These are phyloP conservation scores for Netelia fuscicornis DNA, from an alignment of 2,888 invertebrate genomes.

Conservation along the genomic window DNA sequence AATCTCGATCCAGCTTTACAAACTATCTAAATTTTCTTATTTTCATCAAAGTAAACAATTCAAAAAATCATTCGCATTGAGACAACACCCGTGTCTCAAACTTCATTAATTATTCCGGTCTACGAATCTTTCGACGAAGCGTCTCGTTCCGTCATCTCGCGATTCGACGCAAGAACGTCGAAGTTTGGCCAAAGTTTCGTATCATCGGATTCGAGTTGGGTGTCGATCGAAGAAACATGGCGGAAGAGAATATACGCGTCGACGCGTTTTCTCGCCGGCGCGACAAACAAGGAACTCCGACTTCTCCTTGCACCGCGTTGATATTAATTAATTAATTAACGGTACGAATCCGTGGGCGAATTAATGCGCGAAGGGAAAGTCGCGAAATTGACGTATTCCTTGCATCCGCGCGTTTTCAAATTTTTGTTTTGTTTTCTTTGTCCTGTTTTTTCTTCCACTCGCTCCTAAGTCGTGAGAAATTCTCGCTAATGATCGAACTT, in stretches of 20 bases:
- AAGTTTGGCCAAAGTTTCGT: neutral
- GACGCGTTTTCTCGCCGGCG: neutral
- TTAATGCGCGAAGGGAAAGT: no score
- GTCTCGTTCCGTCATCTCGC: neutral
- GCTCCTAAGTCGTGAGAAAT: neutral
- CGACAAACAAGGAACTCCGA: neutral
- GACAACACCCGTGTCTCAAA: neutral
- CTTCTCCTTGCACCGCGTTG: neutral
- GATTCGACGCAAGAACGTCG: neutral
- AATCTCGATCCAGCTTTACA: no score
- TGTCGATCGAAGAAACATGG: neutral
- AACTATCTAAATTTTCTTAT: no score
- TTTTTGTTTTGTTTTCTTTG: neutral
- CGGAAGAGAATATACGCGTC: neutral
- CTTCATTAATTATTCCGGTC: constrained; percentile 2
- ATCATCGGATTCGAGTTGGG: neutral
- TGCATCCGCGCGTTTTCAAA: no score
- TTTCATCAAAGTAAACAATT: no score
- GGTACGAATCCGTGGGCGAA: neutral
- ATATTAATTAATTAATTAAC: constrained; percentile 33
- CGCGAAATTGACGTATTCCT: no score
- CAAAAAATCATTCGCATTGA: neutral
- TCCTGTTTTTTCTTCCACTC: neutral
- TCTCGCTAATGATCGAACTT: neutral
- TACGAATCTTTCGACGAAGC: neutral